Evolutionary conservation across 1,140 invertebrate genomes (phyloP).

Genomic region (Andrena cerasifolii): DNA sequence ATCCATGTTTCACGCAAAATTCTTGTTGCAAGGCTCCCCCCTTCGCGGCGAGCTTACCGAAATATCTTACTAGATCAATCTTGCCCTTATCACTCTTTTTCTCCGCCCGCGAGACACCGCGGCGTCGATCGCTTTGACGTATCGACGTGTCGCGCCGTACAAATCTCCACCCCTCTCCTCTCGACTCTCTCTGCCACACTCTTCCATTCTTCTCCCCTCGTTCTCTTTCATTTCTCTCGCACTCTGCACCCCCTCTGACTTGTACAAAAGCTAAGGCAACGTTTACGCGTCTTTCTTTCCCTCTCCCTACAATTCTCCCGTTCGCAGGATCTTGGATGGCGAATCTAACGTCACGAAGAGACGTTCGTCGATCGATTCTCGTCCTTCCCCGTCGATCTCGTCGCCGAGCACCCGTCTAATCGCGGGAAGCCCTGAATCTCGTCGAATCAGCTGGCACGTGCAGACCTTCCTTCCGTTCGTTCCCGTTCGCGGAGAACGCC

Average conservation of each 20-base stretch:
- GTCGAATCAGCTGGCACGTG: constrained; percentile 9
- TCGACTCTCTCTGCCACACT: background rate
- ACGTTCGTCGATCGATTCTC: background rate
- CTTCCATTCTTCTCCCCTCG: constrained; percentile 16
- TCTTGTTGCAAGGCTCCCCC: constrained; percentile 62
- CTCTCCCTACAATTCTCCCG: constrained; percentile 24
- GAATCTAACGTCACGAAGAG: background rate
- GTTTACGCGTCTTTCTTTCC: constrained; percentile 41
- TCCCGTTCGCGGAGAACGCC: background rate
- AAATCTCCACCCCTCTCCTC: background rate
- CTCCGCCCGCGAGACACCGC: background rate
- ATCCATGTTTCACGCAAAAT: constrained; percentile 50
- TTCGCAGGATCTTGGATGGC: constrained; percentile 4
- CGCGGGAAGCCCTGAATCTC: background rate
- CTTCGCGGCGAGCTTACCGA: constrained; percentile 10
- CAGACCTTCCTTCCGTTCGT: background rate
- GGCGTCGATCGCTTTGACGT: constrained; percentile 37
- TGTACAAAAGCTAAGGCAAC: constrained; percentile 79
- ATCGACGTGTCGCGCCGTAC: constrained; percentile 27
- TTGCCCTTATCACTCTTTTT: constrained; percentile 45
- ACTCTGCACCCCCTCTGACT: constrained; percentile 46
- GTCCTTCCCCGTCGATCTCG: background rate
- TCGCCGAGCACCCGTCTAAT: constrained; percentile 8
- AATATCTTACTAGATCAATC: constrained; percentile 43
- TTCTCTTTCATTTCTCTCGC: background rate